phyloP scores from a whole-genome alignment of 2,797 vertebrate species.

The Pteronotus mesoamericanus region DNA sequence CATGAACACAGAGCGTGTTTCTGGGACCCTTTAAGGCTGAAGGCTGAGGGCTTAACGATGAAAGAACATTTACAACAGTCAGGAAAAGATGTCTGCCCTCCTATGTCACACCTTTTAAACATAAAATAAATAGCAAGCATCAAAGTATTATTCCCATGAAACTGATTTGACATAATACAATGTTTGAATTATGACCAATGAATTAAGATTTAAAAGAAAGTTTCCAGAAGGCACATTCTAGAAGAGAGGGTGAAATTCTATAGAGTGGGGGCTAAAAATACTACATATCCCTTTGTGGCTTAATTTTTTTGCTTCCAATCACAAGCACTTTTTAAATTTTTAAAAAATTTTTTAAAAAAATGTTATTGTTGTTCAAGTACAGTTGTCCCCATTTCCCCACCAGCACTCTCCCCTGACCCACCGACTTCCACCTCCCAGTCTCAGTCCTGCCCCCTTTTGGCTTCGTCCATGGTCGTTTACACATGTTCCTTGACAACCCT shows the following conservation, averaged over 20 bases:
- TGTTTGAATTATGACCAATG: neutral
- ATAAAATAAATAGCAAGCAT: neutral
- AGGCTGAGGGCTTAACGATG: neutral
- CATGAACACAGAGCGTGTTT: neutral
- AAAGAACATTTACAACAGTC: neutral
- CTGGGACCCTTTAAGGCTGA: neutral
- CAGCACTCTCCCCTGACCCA: too few relatives aligned
- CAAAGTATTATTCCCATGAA: neutral
- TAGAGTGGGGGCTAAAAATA: neutral
- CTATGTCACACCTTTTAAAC: neutral
- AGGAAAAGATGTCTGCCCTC: neutral
- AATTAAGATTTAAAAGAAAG: neutral
- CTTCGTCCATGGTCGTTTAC: too few relatives aligned
- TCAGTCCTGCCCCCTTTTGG: too few relatives aligned
- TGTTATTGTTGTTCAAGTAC: too few relatives aligned
- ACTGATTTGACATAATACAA: neutral
- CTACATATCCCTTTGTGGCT: neutral
- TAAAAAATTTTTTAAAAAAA: too few relatives aligned
- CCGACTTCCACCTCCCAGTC: too few relatives aligned
- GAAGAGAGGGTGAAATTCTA: neutral
- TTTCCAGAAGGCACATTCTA: neutral
- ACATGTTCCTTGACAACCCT: too few relatives aligned
- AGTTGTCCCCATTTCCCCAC: too few relatives aligned
- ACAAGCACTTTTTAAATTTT: neutral
- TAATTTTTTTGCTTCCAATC: neutral